phyloP scores from a whole-genome alignment of 2,113 vertebrate species.

The Pantherophis guttatus region DNA sequence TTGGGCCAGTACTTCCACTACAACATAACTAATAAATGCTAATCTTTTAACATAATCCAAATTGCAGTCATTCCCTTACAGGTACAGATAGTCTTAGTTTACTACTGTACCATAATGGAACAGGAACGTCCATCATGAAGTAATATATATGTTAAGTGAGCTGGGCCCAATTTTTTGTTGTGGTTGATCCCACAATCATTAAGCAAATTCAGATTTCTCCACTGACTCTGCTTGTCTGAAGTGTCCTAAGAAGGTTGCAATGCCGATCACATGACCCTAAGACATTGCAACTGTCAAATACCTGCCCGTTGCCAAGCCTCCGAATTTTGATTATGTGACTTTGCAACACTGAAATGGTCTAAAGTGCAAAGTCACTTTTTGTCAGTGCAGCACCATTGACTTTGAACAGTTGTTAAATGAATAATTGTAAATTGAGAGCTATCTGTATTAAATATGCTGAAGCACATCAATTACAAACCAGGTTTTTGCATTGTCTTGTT shows the following conservation, averaged over 20 bases:
- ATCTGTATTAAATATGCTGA: neutral
- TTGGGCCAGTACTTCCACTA: neutral
- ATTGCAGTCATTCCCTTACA: rapidly evolving
- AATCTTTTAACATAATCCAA: neutral
- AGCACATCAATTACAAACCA: neutral
- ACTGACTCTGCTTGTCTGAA: neutral
- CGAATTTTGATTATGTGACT: neutral
- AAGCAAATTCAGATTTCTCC: neutral
- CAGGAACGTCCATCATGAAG: neutral
- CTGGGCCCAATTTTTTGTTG: neutral
- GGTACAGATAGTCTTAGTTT: neutral
- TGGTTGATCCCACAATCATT: neutral
- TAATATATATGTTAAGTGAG: neutral
- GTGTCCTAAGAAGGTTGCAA: neutral
- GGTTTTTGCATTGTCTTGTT: neutral
- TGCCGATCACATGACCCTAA: neutral
- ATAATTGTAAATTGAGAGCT: neutral
- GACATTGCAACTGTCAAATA: neutral
- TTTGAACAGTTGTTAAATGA: neutral
- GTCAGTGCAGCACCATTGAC: neutral
- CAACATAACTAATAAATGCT: neutral
- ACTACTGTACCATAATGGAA: neutral
- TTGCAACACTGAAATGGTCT: neutral
- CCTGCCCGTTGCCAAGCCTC: neutral
- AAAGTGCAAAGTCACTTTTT: neutral